phyloP scores from a whole-genome alignment of 2,888 invertebrate genomes.

The Spodoptera littoralis region DNA sequence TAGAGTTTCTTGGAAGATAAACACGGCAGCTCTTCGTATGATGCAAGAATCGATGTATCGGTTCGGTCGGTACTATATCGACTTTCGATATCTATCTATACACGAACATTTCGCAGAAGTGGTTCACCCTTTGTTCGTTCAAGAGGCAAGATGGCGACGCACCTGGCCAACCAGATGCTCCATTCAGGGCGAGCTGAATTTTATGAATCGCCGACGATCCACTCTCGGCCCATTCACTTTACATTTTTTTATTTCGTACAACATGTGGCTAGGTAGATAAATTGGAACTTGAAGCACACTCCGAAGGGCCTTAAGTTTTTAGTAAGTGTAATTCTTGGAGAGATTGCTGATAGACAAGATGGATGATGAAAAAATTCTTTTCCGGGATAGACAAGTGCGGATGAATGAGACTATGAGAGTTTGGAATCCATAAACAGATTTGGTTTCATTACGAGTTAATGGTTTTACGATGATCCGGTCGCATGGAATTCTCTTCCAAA shows the following conservation, averaged over 20 bases:
- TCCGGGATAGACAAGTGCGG: neutral
- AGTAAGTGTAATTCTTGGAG: conserved; percentile 21
- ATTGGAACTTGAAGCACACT: conserved; percentile 30
- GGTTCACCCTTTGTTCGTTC: conserved; percentile 70
- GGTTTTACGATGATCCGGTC: too few relatives aligned
- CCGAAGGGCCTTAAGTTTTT: conserved; percentile 27
- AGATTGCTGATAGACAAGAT: conserved; percentile 20
- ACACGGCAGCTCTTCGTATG: conserved; percentile 24
- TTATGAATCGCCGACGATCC: conserved; percentile 82
- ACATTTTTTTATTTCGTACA: conserved; percentile 68
- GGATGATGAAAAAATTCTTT: conserved; percentile 4
- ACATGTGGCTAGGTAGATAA: conserved; percentile 58
- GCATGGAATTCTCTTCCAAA: too few relatives aligned
- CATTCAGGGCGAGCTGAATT: conserved; percentile 80
- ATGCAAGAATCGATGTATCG: conserved; percentile 35
- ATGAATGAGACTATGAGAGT: conserved; percentile 7
- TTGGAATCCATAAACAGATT: too few relatives aligned
- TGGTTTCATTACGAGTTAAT: too few relatives aligned
- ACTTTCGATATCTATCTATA: conserved; percentile 56
- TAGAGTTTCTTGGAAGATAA: conserved; percentile 28
- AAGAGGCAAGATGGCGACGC: conserved; percentile 68
- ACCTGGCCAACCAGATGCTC: conserved; percentile 83
- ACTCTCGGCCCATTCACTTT: conserved; percentile 74
- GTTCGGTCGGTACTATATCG: conserved; percentile 44
- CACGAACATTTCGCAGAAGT: conserved; percentile 62